Conservation (phyloP, 2,113 vertebrate genomes). For the Rana temporaria region DNA sequence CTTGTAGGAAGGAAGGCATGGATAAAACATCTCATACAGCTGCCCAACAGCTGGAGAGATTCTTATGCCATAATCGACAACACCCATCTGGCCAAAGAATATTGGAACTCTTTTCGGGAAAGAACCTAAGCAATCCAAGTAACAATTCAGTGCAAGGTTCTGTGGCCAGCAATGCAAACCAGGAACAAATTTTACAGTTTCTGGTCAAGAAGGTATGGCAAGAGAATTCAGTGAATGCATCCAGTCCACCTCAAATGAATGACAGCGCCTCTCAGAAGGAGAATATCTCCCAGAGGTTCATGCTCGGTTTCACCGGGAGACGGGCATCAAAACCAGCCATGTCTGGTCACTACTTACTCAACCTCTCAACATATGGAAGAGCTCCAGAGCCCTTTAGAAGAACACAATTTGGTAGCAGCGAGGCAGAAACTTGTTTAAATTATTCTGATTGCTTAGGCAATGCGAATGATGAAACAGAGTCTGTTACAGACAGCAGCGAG, state of each 20-base stretch:
- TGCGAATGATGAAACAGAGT: conserved; percentile 65
- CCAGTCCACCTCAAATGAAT: conserved; percentile 73
- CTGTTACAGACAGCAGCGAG: conserved; percentile 61
- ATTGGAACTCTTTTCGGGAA: conserved; percentile 66
- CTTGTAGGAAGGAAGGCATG: conserved; percentile 47
- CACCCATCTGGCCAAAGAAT: conserved; percentile 68
- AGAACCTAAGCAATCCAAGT: conserved; percentile 62
- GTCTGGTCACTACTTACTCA: conserved; percentile 96
- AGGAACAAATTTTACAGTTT: conserved; percentile 87
- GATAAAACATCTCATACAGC: conserved; percentile 59
- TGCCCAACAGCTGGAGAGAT: conserved; percentile 63
- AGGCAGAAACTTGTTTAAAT: conserved; percentile 62
- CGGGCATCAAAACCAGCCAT: conserved; percentile 90
- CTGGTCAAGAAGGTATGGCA: conserved; percentile 80
- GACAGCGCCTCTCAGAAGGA: conserved; percentile 72
- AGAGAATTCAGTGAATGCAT: conserved; percentile 67
- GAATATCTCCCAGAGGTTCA: conserved; percentile 75
- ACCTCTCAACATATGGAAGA: conserved; percentile 92
- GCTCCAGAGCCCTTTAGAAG: conserved; percentile 85
- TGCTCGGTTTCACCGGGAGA: conserved; percentile 83
- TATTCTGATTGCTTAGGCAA: conserved; percentile 60
- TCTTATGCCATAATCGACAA: conserved; percentile 67
- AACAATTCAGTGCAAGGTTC: conserved; percentile 62
- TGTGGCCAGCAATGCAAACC: conserved; percentile 78
- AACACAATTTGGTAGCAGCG: conserved; percentile 67